phyloP scores from a whole-genome alignment of 1,140 invertebrate genomes.

The Argopecten irradians region DNA sequence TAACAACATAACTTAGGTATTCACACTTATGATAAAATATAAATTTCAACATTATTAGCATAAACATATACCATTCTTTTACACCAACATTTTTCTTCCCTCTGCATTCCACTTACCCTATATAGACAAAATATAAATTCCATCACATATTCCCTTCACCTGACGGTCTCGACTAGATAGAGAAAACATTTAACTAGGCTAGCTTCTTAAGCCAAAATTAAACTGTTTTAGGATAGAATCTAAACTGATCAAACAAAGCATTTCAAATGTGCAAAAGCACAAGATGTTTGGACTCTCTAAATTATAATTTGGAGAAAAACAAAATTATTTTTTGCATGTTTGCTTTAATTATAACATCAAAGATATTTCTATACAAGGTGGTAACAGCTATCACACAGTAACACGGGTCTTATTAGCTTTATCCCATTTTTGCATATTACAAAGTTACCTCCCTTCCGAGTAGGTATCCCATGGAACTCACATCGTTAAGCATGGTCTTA shows the following conservation, averaged over 20 bases:
- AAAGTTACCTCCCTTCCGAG: no score
- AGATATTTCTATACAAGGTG: no score
- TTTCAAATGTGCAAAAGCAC: not conserved
- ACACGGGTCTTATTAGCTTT: no score
- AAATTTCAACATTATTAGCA: not conserved
- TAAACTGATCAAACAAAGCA: not conserved
- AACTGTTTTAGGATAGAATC: not conserved
- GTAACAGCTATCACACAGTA: no score
- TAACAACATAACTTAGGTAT: not conserved
- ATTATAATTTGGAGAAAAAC: no score
- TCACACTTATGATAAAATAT: not conserved
- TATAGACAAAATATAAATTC: not conserved
- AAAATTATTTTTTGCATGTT: no score
- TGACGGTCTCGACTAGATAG: not conserved
- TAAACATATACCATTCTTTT: not conserved
- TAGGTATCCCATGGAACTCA: no score
- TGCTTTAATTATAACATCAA: no score
- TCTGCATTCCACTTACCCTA: not conserved
- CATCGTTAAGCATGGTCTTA: no score
- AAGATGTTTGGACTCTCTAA: not conserved
- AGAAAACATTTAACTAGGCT: not conserved
- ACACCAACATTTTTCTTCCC: not conserved
- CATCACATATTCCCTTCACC: conserved; percentile 14
- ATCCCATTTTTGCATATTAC: no score
- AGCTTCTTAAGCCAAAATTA: not conserved